Evolutionary conservation across 2,888 invertebrate genomes (phyloP).

Genomic region (Chrysotoxum bicinctum): DNA sequence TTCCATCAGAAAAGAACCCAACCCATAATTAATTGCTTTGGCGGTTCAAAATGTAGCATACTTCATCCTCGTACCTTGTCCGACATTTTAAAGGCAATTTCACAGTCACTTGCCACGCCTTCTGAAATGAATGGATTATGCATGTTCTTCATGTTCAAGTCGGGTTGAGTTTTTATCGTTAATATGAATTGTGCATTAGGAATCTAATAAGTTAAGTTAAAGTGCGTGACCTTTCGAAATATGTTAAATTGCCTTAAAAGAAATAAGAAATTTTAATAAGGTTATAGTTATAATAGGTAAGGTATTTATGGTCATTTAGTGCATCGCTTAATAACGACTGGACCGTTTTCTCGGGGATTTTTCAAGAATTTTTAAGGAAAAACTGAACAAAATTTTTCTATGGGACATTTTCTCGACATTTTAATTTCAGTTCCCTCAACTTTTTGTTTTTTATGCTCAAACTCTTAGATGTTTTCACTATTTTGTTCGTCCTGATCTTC

Average conservation of each 20-base stretch:
- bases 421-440: too few species aligned
- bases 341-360: too few species aligned
- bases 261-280: neutral
- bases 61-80: constrained; percentile 39
- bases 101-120: constrained; percentile 67
- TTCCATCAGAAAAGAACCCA: neutral
- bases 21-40: constrained; percentile 55
- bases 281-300: too few species aligned
- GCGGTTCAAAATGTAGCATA: constrained; percentile 28
- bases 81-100: constrained; percentile 68
- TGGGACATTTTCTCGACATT: too few species aligned
- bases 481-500: too few species aligned
- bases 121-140: constrained; percentile 33
- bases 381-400: too few species aligned
- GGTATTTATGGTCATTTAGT: too few species aligned
- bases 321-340: too few species aligned
- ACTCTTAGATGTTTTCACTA: too few species aligned
- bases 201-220: neutral
- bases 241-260: neutral
- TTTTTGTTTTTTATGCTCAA: too few species aligned
- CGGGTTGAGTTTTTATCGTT: neutral
- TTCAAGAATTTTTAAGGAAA: too few species aligned
- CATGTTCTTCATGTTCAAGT: neutral
- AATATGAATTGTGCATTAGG: neutral
- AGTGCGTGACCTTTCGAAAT: neutral